Conservation (phyloP, 64 coral and sea anemone species). For the Pocillopora verrucosa region DNA sequence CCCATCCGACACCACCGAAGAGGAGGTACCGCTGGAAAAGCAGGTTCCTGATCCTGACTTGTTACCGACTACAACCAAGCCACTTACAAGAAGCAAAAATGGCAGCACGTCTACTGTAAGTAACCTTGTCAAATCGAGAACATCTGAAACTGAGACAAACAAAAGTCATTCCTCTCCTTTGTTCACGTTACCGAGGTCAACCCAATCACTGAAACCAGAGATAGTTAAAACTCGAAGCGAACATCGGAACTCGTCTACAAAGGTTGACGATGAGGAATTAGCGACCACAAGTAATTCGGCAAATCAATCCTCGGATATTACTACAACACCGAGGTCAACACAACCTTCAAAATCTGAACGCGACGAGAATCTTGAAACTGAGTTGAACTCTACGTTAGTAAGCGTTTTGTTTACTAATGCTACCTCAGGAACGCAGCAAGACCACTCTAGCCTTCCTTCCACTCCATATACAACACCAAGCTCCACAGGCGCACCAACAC, state of each 20-base stretch:
- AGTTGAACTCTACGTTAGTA: background rate
- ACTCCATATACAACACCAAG: background rate
- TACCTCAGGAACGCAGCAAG: background rate
- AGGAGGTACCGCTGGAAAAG: too few relatives aligned
- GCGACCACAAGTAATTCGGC: background rate
- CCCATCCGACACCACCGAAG: background rate
- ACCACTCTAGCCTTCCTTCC: background rate
- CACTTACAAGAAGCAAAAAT: too few relatives aligned
- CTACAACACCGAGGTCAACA: background rate
- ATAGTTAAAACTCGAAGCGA: too few relatives aligned
- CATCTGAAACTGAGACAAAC: background rate
- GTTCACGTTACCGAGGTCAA: background rate
- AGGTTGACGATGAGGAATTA: background rate
- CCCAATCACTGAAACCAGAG: background rate
- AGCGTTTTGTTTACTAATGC: background rate
- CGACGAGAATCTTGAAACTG: background rate
- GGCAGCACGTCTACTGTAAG: background rate
- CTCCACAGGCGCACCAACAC: slow-evolving; percentile 1
- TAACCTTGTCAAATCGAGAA: background rate
- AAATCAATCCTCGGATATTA: background rate
- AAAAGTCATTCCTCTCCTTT: background rate
- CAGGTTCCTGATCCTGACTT: too few relatives aligned
- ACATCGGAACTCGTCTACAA: background rate
- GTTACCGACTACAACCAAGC: too few relatives aligned
- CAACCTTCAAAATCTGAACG: background rate